These are phyloP conservation scores for Pangasianodon hypophthalmus DNA, from an alignment of 2,113 vertebrate genomes.

Conservation along the genomic window DNA sequence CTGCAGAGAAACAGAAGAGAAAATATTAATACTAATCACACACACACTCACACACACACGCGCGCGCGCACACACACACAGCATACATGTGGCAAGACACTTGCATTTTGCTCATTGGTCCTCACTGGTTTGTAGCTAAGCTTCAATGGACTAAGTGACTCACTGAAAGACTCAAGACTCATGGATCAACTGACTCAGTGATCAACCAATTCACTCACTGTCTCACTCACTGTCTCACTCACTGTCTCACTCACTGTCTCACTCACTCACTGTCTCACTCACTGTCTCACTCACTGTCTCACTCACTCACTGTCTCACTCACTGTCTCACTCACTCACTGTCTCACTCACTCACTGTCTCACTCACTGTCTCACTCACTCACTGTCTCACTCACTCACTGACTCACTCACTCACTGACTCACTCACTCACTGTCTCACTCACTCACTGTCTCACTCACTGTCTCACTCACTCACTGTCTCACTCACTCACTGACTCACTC, in stretches of 20 bases:
- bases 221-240: neutral
- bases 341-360: too few relatives aligned
- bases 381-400: neutral
- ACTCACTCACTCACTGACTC: neutral
- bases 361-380: too few relatives aligned
- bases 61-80: neutral
- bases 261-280: too few relatives aligned
- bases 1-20: conserved; percentile 66
- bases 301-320: neutral
- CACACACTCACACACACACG: conserved; percentile 10
- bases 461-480: too few relatives aligned
- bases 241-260: neutral
- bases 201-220: too few relatives aligned
- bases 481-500: neutral
- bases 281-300: too few relatives aligned
- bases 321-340: neutral
- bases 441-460: too few relatives aligned
- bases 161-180: neutral
- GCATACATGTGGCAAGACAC: neutral
- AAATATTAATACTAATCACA: neutral
- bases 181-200: neutral
- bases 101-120: neutral
- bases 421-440: neutral
- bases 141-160: neutral
- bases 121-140: neutral